Conservation (phyloP, 2,888 invertebrate species). For the Eilema griseolum region DNA sequence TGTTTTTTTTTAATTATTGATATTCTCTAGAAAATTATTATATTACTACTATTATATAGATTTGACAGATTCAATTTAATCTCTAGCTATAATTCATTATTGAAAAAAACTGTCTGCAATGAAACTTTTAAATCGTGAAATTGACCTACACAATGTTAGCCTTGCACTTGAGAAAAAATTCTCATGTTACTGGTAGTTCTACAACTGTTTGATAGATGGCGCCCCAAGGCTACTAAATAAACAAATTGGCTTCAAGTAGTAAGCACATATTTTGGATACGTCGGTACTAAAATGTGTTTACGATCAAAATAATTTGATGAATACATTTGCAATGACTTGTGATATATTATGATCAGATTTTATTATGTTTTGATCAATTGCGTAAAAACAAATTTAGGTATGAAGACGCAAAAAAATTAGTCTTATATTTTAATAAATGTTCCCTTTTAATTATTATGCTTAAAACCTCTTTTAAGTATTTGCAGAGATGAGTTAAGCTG, state of each 20-base stretch:
- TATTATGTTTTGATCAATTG: not conserved
- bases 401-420: no score
- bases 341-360: not conserved
- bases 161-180: not conserved
- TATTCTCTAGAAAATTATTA: no score
- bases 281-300: no score
- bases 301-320: not conserved
- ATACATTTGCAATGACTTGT: not conserved
- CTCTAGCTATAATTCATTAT: no score
- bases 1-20: no score
- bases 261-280: no score
- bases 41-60: no score
- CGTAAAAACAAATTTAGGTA: no score
- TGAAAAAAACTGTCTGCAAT: not conserved
- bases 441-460: no score
- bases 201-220: conserved; percentile 4
- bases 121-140: not conserved
- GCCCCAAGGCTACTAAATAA: not conserved
- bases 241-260: not conserved
- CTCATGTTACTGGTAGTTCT: conserved; percentile 1
- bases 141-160: not conserved
- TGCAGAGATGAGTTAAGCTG: not conserved
- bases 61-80: no score
- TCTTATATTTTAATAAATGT: no score
- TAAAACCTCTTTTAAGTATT: not conserved